Percentiles rank a stretch among this genome's conserved stretches.
phyloP scores from a whole-genome alignment of 2,888 invertebrate genomes.

The Acleris laterana region DNA sequence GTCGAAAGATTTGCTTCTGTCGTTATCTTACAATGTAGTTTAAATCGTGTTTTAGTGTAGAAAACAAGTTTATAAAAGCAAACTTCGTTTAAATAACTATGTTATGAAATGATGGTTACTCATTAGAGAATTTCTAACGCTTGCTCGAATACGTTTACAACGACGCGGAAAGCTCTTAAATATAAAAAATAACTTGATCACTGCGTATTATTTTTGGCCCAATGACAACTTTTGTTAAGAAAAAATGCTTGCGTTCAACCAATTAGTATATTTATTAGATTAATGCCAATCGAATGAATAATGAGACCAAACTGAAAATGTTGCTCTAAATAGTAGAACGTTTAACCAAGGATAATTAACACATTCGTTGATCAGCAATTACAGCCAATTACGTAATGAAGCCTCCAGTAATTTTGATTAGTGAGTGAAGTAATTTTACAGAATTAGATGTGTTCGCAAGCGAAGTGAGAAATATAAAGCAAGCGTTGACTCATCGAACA shows the following conservation, averaged over 20 bases:
- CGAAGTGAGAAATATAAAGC: constrained; percentile 70
- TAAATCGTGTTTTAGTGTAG: too few relatives aligned
- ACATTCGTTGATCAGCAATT: constrained; percentile 31
- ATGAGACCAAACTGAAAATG: not conserved
- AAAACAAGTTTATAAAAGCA: too few relatives aligned
- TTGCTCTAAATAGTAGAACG: constrained; percentile 4
- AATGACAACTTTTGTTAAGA: too few relatives aligned
- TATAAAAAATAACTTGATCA: not conserved
- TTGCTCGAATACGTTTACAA: constrained; percentile 1
- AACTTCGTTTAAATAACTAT: too few relatives aligned
- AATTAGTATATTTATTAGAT: not conserved
- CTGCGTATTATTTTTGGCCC: too few relatives aligned
- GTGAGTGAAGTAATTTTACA: constrained; percentile 62
- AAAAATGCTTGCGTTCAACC: constrained; percentile 2
- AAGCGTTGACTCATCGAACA: constrained; percentile 69
- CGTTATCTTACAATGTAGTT: too few relatives aligned
- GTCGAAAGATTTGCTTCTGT: too few relatives aligned
- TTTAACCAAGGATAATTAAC: constrained; percentile 25
- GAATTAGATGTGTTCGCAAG: constrained; percentile 64
- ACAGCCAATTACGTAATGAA: constrained; percentile 41
- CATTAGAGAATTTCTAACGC: not conserved
- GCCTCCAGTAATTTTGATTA: constrained; percentile 66
- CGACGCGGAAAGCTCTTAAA: constrained; percentile 7
- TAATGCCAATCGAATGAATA: constrained; percentile 5
- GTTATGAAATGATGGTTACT: too few relatives aligned